phyloP scores from a whole-genome alignment of 2,113 vertebrate species.

The Scytalopus superciliaris region DNA sequence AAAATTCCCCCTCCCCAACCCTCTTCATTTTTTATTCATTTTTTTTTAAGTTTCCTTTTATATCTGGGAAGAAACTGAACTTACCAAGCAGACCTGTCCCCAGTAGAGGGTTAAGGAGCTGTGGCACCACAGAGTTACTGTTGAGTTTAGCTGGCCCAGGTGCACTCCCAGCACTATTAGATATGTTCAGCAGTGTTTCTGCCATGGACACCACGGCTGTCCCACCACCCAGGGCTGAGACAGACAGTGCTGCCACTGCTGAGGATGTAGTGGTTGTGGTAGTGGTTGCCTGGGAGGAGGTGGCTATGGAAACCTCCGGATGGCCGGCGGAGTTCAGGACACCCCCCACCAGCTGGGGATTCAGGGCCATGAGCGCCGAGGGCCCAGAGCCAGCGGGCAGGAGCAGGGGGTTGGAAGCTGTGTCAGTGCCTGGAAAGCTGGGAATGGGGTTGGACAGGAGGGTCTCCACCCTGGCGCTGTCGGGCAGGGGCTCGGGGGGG shows the following conservation, averaged over 20 bases:
- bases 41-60: not conserved
- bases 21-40: not conserved
- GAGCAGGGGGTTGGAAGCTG: slow-evolving; percentile 74
- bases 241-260: slow-evolving; percentile 84
- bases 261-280: slow-evolving; percentile 90
- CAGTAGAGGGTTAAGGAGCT: slow-evolving; percentile 85
- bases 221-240: slow-evolving; percentile 83
- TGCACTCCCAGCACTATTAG: slow-evolving; percentile 74
- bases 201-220: slow-evolving; percentile 85
- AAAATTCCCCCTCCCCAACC: slow-evolving; percentile 21
- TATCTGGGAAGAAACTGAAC: slow-evolving; percentile 71
- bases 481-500: slow-evolving; percentile 74
- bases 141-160: slow-evolving; percentile 78
- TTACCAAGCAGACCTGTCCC: slow-evolving; percentile 82
- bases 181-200: slow-evolving; percentile 80
- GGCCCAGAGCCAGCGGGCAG: slow-evolving; percentile 78
- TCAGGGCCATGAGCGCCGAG: slow-evolving; percentile 81
- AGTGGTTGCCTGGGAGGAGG: slow-evolving; percentile 88
- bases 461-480: slow-evolving; percentile 73
- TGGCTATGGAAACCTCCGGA: slow-evolving; percentile 90
- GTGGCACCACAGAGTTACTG: slow-evolving; percentile 79
- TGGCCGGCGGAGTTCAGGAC: slow-evolving; percentile 80
- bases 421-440: slow-evolving; percentile 71
- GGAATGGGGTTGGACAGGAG: slow-evolving; percentile 73
- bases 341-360: slow-evolving; percentile 85